Percentiles rank a stretch among this genome's conserved stretches.
phyloP scores from a whole-genome alignment of 2,888 invertebrate species.

The Heliconius aoede region DNA sequence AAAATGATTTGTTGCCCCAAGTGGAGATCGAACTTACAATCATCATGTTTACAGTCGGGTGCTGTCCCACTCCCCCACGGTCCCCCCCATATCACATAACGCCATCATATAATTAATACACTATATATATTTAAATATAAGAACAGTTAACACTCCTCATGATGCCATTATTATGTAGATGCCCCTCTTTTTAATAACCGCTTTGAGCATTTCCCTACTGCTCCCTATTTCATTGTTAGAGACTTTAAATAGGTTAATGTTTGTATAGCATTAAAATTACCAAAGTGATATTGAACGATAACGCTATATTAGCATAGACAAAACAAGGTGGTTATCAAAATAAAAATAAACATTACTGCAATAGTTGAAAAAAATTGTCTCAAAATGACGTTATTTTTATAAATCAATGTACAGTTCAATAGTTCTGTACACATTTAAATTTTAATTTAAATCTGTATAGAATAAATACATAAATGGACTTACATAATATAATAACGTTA shows the following conservation, averaged over 20 bases:
- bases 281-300: not conserved
- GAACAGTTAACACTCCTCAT: constrained; percentile 41
- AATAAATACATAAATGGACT: not conserved
- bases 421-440: too few relatives aligned
- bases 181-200: constrained; percentile 69
- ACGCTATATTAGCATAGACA: not conserved
- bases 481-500: not conserved
- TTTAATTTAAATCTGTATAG: not conserved
- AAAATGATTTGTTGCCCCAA: too few relatives aligned
- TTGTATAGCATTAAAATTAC: constrained; percentile 4
- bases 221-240: constrained; percentile 52
- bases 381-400: not conserved
- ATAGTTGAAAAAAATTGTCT: not conserved
- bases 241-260: constrained; percentile 28
- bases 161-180: constrained; percentile 61
- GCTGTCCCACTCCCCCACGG: too few relatives aligned
- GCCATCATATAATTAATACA: not conserved
- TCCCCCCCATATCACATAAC: not conserved
- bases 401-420: too few relatives aligned
- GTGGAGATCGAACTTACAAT: too few relatives aligned
- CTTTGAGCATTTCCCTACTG: constrained; percentile 58
- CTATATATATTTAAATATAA: not conserved
- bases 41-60: too few relatives aligned
- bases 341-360: not conserved
- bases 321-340: not conserved